phyloP scores from a whole-genome alignment of 2,113 vertebrate species.

The Dipodomys ordii region DNA sequence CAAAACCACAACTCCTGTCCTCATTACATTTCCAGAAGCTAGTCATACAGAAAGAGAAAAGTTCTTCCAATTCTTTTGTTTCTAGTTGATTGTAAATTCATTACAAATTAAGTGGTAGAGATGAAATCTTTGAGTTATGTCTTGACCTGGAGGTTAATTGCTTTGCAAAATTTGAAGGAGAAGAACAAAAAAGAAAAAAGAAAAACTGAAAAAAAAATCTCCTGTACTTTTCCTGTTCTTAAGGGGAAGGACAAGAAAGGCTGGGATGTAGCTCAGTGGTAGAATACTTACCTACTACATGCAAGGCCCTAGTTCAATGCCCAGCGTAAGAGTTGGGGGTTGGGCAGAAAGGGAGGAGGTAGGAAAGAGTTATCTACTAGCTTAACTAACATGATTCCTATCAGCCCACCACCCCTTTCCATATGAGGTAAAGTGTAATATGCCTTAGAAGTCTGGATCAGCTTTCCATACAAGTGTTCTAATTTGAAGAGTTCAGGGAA shows the following conservation, averaged over 20 bases:
- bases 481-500: neutral
- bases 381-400: too few relatives aligned
- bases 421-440: neutral
- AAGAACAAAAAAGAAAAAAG: neutral
- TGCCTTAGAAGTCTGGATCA: neutral
- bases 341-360: too few relatives aligned
- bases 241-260: neutral
- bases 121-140: slow-evolving; percentile 48
- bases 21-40: neutral
- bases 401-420: too few relatives aligned
- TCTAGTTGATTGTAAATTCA: slow-evolving; percentile 30
- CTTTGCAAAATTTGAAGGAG: slow-evolving; percentile 4
- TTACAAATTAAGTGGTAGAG: neutral
- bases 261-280: neutral
- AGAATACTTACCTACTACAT: neutral
- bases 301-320: neutral
- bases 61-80: slow-evolving; percentile 24
- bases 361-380: too few relatives aligned
- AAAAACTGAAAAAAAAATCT: neutral
- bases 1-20: slow-evolving; percentile 23
- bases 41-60: slow-evolving; percentile 26
- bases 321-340: neutral
- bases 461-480: neutral
- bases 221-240: neutral
- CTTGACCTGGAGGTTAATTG: slow-evolving; percentile 40